A percentile compares a stretch with the other conserved stretches of the same genome.
Evolutionary conservation across 2,113 vertebrate genomes (phyloP).

Genomic region (Macaca mulatta): DNA sequence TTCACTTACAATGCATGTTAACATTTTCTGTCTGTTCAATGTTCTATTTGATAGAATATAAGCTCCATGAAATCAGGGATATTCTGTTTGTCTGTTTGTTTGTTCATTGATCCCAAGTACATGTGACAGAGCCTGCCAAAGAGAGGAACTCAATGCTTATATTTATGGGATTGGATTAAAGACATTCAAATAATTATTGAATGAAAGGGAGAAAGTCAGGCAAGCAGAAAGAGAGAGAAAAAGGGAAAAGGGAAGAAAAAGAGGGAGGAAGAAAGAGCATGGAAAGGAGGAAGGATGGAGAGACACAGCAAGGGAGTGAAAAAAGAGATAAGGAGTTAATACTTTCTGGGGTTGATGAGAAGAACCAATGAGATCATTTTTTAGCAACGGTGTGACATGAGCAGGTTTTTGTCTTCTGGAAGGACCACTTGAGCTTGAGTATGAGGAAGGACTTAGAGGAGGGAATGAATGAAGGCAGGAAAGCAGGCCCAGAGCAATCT

Average conservation of each 20-base stretch:
- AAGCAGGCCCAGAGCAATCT: neutral
- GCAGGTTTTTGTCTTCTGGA: neutral
- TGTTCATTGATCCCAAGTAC: neutral
- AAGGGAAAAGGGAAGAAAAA: neutral
- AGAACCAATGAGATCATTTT: neutral
- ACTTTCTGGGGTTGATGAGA: neutral
- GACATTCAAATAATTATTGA: neutral
- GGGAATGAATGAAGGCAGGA: neutral
- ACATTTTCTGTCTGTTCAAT: neutral
- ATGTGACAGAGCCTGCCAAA: neutral
- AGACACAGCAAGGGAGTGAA: neutral
- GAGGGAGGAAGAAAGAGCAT: neutral
- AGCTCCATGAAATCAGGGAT: neutral
- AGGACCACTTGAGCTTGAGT: neutral
- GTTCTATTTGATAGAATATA: neutral
- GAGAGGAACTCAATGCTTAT: neutral
- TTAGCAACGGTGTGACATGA: neutral
- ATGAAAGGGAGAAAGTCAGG: neutral
- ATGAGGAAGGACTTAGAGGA: neutral
- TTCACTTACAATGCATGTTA: neutral
- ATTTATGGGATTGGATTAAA: neutral
- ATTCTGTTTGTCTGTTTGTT: neutral
- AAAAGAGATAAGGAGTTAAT: too few relatives aligned
- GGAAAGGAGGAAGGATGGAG: neutral
- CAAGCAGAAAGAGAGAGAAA: neutral